A percentile compares a stretch with the other conserved stretches of the same genome.
These are phyloP conservation scores for Ceratotherium simum DNA, from an alignment of 2,113 vertebrate genomes.

Conservation along the genomic window DNA sequence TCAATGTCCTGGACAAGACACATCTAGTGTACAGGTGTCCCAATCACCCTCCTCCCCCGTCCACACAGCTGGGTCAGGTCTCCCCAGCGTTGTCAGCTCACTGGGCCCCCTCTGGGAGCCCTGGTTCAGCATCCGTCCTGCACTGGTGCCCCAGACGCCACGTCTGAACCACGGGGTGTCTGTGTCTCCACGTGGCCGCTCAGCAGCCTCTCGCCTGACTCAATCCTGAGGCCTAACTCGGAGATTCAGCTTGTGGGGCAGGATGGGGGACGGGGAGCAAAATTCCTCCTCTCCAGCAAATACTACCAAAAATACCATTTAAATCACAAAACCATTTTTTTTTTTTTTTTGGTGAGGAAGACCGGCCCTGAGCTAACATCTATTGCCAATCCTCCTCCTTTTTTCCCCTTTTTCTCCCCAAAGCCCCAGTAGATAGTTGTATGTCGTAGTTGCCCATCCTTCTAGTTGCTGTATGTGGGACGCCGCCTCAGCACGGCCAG, in stretches of 20 bases:
- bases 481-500: no score
- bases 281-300: background rate
- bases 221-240: background rate
- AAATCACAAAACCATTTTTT: background rate
- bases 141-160: fast-evolving
- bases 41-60: background rate
- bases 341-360: no score
- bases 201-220: background rate
- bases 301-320: background rate
- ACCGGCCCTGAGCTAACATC: no score
- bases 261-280: fast-evolving
- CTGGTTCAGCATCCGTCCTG: fast-evolving
- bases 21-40: background rate
- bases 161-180: background rate
- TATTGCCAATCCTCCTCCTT: no score
- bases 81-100: background rate
- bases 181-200: background rate
- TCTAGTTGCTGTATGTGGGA: no score
- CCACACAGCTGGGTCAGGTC: background rate
- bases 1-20: background rate
- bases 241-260: background rate
- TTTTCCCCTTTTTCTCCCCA: no score
- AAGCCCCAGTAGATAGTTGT: no score
- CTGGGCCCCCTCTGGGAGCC: background rate
- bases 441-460: no score